A percentile compares a stretch with the other conserved stretches of the same genome.
Conservation (phyloP, 2,888 invertebrate species). For the Microdon myrmicae region DNA sequence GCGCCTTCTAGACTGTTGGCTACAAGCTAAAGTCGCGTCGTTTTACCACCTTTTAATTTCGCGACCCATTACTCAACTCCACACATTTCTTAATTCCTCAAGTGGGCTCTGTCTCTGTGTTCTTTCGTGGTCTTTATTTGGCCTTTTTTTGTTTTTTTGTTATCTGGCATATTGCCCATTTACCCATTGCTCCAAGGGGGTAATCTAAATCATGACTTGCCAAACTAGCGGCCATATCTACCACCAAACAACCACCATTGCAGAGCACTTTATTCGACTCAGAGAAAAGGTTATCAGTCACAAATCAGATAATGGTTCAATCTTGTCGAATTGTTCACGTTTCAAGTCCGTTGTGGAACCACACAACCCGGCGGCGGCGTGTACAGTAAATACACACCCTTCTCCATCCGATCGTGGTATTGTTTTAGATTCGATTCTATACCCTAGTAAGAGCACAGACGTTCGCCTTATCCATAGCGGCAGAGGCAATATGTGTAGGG, state of each 20-base stretch:
- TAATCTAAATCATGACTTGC: slow-evolving; percentile 51
- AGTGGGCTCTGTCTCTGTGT: slow-evolving; percentile 14
- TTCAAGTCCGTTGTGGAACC: slow-evolving; percentile 25
- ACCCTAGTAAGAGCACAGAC: no score
- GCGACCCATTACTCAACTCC: slow-evolving; percentile 48
- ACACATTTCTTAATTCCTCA: slow-evolving; percentile 47
- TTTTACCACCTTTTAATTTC: slow-evolving; percentile 29
- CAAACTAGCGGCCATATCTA: slow-evolving; percentile 43
- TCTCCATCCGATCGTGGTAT: slow-evolving; percentile 20
- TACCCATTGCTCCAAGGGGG: slow-evolving; percentile 42
- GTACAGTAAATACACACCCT: slow-evolving; percentile 43
- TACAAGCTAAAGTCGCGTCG: slow-evolving; percentile 25
- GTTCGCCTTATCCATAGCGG: slow-evolving; percentile 23
- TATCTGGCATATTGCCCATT: slow-evolving; percentile 34
- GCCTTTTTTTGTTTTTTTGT: slow-evolving; percentile 5
- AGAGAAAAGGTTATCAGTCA: slow-evolving; percentile 60
- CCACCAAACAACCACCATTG: slow-evolving; percentile 35
- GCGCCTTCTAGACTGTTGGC: slow-evolving; percentile 22
- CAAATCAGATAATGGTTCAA: slow-evolving; percentile 66
- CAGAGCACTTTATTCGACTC: slow-evolving; percentile 40
- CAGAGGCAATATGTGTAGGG: slow-evolving; percentile 46
- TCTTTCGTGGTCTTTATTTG: not conserved
- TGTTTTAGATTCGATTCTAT: slow-evolving; percentile 19
- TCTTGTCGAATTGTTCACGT: slow-evolving; percentile 57
- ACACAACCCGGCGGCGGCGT: not conserved